Evolutionary conservation across 2,888 invertebrate species (phyloP).

Genomic region (Tetramorium bicarinatum): DNA sequence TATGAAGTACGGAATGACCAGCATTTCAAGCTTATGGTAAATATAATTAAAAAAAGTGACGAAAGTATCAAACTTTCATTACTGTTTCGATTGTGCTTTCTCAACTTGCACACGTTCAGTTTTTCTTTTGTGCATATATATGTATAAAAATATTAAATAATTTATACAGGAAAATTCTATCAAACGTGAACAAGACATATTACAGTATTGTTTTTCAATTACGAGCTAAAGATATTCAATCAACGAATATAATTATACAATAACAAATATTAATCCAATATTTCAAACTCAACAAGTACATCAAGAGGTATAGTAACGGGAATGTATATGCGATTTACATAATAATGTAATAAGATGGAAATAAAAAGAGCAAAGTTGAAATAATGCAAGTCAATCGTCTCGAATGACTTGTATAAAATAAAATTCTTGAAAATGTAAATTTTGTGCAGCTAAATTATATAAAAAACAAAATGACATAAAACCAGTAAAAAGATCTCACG

Average conservation of each 20-base stretch:
- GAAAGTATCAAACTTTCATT: constrained; percentile 47
- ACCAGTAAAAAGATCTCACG: not conserved
- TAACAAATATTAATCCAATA: constrained; percentile 35
- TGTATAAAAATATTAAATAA: constrained; percentile 48
- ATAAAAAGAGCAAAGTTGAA: not conserved
- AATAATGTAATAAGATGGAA: not conserved
- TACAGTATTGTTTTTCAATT: constrained; percentile 8
- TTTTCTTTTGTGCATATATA: constrained; percentile 16
- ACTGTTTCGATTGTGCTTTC: constrained; percentile 8
- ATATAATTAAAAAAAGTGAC: constrained; percentile 19
- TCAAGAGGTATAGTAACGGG: constrained; percentile 32
- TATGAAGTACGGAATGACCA: constrained; percentile 15
- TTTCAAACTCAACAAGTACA: constrained; percentile 65
- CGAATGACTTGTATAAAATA: not conserved
- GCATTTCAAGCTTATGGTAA: constrained; percentile 19
- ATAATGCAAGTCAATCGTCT: not conserved
- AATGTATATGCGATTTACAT: constrained; percentile 36
- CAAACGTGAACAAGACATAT: constrained; percentile 25
- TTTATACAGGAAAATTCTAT: constrained; percentile 41
- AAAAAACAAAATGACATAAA: not conserved
- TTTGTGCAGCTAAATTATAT: not conserved
- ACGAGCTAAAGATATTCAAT: constrained; percentile 13
- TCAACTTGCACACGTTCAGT: not conserved
- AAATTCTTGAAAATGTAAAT: not conserved
- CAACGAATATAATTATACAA: constrained; percentile 29